Base-by-base conservation (phyloP, 2,113 vertebrate species). In the Maylandia zebra region DNA sequence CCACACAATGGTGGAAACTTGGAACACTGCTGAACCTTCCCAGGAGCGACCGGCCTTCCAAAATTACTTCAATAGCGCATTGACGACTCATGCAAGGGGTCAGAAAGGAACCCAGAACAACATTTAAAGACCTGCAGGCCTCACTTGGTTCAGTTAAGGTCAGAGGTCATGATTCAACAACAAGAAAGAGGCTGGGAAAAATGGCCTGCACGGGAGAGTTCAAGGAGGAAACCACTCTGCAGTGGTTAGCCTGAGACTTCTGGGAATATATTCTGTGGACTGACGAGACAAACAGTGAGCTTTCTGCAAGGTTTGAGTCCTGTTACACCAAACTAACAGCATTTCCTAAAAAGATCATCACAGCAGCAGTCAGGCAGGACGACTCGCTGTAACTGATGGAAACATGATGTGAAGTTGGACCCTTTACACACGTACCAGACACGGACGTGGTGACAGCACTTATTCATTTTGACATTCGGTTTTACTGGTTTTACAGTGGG, bases 391-490 rank as follows among this genome's bases (percentile, higher is more conserved):
- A 61, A 61, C 57, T 34, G 30, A 61, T 61, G 30, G 14, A 61
- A 34, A 61, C 57, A 14, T 57, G 55, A 57, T 57, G 24, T 1
- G 55, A 57, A 57, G 55, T 56, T 56, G 55, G 55, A 56, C 22
- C 22, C 22, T 56, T 56, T 27, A 56, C 53, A 56, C 22, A 56
- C 4, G 6, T 24, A 2, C 22, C 24, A 24, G 53, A 24, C 52
- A 55, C 3, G 4, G 22, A 56, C 6, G 53, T 13, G 53, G 22
- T 56, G 22, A 56, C 22, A 24, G 53, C 55, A 57, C 55, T 57
- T 57, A 0, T 3, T 57, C 7, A 57, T 14, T 57, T 5, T 0
- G 13, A 30, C 24, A 9, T 57, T 30, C 24, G 0, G 56, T 30
- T 57, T 57, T 57, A 57, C 56, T 5, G 24, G 24, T 56, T 57